Evolutionary conservation across 2,888 invertebrate genomes (phyloP), one percentile per base, ranked within the genome.

Genomic region (Acanthopleura granulata): DNA sequence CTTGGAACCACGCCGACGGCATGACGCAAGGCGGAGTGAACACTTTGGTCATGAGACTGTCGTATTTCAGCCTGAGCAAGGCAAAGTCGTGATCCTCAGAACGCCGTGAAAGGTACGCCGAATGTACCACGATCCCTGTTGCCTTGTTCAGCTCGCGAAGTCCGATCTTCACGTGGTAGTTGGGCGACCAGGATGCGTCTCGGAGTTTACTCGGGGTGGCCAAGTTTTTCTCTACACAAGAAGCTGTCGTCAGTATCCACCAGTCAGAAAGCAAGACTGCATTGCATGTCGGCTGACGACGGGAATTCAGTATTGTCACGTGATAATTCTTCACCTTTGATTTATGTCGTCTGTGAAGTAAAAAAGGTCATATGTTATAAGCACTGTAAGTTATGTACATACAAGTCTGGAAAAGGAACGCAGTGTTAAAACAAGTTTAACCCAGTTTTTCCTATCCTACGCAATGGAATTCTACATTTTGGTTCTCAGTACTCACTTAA

Each of bases 211-310:
- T n/a, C 25, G n/a, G 49, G 11, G 3, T 71, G 6, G 50, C 50
- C 27, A 71, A 71, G 11, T 49, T 49, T 6, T 49, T 71, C 14
- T 71, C 71, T 11, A 71, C 71, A 71, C 71, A 71, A 11, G n/a
- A n/a, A 18, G 71, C 71, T 49, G 71, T 71, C 40, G 71, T 71
- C 50, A 71, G 49, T 30, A 71, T 49, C 71, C 71, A 71, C 71
- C 71, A 71, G 30, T 71, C 71, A 3, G 71, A 30, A 3, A 71
- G n/a, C 71, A 71, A 49, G 1, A 71, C 71, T 4, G n/a, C 71
- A 71, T 71, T 71, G 40, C 71, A 71, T 22, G 71, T 16, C 15
- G 71, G 71, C 15, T 40, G 1, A 6, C 71, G 40, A 9, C 71
- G 18, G 18, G 71, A 71, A 49, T 71, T 71, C 40, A 71, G 4